phyloP scores from a whole-genome alignment of 2,888 invertebrate species.

The Temnothorax rugatulus region DNA sequence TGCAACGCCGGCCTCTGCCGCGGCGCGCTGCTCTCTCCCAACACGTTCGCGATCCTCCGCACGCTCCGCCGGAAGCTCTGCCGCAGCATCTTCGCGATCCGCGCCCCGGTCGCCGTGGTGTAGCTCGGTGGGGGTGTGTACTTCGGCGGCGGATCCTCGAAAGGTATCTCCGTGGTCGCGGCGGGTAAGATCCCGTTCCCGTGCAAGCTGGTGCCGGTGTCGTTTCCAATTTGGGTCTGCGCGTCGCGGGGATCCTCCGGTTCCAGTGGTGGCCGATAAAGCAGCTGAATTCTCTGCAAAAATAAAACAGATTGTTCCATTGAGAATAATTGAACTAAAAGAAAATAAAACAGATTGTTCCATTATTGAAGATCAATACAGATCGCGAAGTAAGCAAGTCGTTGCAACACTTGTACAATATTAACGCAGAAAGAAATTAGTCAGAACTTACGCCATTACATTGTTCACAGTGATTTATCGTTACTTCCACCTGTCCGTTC shows the following conservation, averaged over 20 bases:
- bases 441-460: slow-evolving; percentile 84
- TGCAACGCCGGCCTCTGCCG: slow-evolving; percentile 82
- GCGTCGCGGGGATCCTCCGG: slow-evolving; percentile 85
- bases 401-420: not conserved
- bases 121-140: slow-evolving; percentile 98
- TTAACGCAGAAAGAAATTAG: slow-evolving; percentile 4
- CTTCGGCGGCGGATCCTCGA: slow-evolving; percentile 95
- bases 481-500: slow-evolving; percentile 84
- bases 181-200: slow-evolving; percentile 81
- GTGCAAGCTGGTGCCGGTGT: slow-evolving; percentile 78
- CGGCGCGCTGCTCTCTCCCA: slow-evolving; percentile 86
- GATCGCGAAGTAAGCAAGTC: not conserved
- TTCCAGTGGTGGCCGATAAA: slow-evolving; percentile 92
- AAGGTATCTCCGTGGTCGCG: slow-evolving; percentile 81
- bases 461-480: slow-evolving; percentile 84
- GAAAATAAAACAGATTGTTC: too few relatives aligned
- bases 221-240: slow-evolving; percentile 77
- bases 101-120: slow-evolving; percentile 95
- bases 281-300: slow-evolving; percentile 92
- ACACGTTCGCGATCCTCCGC: slow-evolving; percentile 89
- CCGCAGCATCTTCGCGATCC: slow-evolving; percentile 91
- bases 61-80: slow-evolving; percentile 94
- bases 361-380: not conserved
- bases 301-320: not conserved
- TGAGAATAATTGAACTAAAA: not conserved